Evolutionary conservation across 23 tunicate species (phyloP).

Genomic region (Styela plicata): DNA sequence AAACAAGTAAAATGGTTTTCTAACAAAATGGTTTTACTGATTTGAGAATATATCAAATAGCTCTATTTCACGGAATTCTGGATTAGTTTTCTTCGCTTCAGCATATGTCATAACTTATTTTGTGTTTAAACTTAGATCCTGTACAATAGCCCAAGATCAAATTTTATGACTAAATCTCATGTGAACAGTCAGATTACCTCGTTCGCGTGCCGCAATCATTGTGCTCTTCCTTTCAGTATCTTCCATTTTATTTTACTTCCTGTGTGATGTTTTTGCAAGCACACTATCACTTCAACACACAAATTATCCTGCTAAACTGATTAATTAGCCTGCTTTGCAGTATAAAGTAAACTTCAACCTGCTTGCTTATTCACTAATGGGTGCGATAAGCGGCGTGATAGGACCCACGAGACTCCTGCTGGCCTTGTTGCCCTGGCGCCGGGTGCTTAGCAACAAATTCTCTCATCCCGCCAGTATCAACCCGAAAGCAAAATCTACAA

Average conservation of each 20-base stretch:
- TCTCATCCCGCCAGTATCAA: neutral
- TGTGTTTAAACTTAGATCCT: too few species aligned
- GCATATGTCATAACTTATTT: too few species aligned
- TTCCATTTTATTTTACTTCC: conserved; percentile 5
- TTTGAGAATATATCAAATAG: too few species aligned
- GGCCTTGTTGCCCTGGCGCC: conserved; percentile 28
- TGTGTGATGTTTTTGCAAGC: neutral
- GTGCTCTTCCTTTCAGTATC: conserved; percentile 57
- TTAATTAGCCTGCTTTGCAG: neutral
- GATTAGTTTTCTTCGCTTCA: too few species aligned
- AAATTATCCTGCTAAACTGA: neutral
- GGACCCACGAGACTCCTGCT: neutral
- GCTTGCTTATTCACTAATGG: neutral
- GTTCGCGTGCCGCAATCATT: conserved; percentile 90
- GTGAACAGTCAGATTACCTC: too few species aligned
- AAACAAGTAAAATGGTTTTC: too few species aligned
- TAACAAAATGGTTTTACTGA: too few species aligned
- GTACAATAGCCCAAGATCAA: too few species aligned
- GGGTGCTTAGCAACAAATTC: conserved; percentile 23
- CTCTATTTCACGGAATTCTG: too few species aligned
- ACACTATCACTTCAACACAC: too few species aligned
- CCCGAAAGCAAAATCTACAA: too few species aligned
- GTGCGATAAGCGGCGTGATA: neutral
- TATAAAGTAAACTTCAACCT: neutral
- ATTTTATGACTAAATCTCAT: too few species aligned